Conservation (phyloP, 2,113 vertebrate genomes). For the Cynocephalus volans region DNA sequence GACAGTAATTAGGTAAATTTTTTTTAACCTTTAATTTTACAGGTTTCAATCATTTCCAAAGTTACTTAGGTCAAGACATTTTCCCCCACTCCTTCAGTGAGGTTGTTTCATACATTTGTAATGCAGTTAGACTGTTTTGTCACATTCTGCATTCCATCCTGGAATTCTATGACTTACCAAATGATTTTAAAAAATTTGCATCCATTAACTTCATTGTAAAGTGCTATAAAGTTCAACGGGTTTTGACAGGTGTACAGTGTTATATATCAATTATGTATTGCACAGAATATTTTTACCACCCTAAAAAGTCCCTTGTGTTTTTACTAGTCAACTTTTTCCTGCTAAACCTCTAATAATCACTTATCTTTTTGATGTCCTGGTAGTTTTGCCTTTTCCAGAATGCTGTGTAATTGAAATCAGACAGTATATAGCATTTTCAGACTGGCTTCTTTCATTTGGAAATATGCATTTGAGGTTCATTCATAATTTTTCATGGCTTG, state of each 20-base stretch:
- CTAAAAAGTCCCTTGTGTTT: background rate
- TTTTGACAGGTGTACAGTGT: background rate
- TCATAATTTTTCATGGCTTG: background rate
- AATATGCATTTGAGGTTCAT: background rate
- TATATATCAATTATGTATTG: background rate
- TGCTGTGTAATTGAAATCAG: background rate
- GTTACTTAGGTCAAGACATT: background rate
- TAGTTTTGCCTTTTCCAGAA: background rate
- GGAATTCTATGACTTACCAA: background rate
- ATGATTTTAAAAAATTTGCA: background rate
- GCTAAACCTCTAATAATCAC: background rate
- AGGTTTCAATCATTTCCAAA: background rate
- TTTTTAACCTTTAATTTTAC: background rate
- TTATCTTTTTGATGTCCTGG: background rate
- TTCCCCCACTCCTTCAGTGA: background rate
- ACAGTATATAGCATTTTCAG: background rate
- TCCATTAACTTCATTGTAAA: background rate
- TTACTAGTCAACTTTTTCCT: background rate
- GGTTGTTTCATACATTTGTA: background rate
- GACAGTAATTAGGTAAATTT: background rate
- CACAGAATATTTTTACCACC: background rate
- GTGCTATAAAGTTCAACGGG: background rate
- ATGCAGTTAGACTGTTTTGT: background rate
- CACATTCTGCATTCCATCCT: background rate
- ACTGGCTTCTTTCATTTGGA: conserved; percentile 22